phyloP scores from a whole-genome alignment of 1,140 invertebrate species.

The Lucilia cuprina region DNA sequence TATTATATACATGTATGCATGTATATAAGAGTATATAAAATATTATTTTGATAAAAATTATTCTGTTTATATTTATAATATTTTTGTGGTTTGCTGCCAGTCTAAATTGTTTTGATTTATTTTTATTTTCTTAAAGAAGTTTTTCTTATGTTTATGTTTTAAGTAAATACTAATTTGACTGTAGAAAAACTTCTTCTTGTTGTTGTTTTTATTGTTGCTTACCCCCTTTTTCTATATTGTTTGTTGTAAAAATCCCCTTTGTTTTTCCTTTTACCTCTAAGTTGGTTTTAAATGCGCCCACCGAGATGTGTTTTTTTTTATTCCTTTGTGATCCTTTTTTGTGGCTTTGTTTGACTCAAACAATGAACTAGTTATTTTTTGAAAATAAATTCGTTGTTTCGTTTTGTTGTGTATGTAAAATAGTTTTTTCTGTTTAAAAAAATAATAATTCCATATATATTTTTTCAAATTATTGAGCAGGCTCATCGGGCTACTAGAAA shows the following conservation, averaged over 20 bases:
- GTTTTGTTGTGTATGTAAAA: slow-evolving; percentile 21
- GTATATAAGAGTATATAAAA: not conserved
- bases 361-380: slow-evolving; percentile 35
- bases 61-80: slow-evolving; percentile 9
- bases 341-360: slow-evolving; percentile 28
- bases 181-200: slow-evolving; percentile 10
- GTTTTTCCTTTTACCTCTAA: not conserved
- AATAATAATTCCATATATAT: slow-evolving; percentile 8
- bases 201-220: not conserved
- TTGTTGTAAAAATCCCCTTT: not conserved
- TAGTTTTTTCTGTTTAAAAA: not conserved
- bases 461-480: not conserved
- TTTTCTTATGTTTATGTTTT: not conserved
- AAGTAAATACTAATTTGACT: slow-evolving; percentile 6
- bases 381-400: slow-evolving; percentile 25
- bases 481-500: slow-evolving; percentile 61
- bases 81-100: slow-evolving; percentile 33
- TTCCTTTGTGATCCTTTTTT: not conserved
- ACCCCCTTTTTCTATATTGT: not conserved
- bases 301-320: not conserved
- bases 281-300: not conserved
- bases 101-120: slow-evolving; percentile 31
- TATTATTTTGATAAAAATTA: slow-evolving; percentile 16
- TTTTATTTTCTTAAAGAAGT: not conserved
- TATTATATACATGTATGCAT: not conserved